Conservation (phyloP, 92 coral and sea anemone genomes). For the Epizoanthus scotinus region DNA sequence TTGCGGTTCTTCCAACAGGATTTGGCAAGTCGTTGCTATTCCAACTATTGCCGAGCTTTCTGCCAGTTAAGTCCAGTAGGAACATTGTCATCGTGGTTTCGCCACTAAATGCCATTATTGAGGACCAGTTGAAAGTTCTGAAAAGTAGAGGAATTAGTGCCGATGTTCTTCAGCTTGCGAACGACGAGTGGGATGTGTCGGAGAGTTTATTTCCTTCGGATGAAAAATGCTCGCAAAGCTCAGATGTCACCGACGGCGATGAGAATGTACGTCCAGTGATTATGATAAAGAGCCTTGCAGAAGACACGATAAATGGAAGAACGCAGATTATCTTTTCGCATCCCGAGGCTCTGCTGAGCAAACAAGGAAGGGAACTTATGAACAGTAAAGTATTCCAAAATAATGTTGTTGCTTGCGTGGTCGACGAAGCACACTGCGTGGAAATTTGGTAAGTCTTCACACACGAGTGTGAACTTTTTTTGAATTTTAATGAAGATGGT, state of each 20-base stretch:
- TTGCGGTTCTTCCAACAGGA: constrained; percentile 65
- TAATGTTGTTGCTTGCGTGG: constrained; percentile 68
- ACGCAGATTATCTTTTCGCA: constrained; percentile 54
- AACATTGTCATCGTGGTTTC: constrained; percentile 67
- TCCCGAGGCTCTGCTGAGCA: constrained; percentile 69
- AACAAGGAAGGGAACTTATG: constrained; percentile 67
- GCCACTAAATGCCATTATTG: constrained; percentile 69
- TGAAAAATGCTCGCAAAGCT: not conserved
- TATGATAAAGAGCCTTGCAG: not conserved
- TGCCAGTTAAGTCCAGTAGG: constrained; percentile 56
- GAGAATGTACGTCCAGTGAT: not conserved
- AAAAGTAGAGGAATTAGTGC: constrained; percentile 52
- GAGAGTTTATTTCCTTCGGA: constrained; percentile 52
- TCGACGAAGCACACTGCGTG: constrained; percentile 84
- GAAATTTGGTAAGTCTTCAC: constrained; percentile 56
- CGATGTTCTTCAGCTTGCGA: constrained; percentile 59
- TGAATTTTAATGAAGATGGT: no score
- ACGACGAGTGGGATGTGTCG: constrained; percentile 36
- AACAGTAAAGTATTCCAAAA: constrained; percentile 63
- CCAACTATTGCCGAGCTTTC: constrained; percentile 58
- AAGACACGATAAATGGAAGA: constrained; percentile 27
- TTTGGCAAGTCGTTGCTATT: constrained; percentile 75
- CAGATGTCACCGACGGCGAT: not conserved
- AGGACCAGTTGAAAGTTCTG: constrained; percentile 64
- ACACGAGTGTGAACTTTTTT: no score